Percentiles rank a stretch among this genome's conserved stretches.
Conservation (phyloP, 2,888 invertebrate species). For the Cyclophora punctaria region DNA sequence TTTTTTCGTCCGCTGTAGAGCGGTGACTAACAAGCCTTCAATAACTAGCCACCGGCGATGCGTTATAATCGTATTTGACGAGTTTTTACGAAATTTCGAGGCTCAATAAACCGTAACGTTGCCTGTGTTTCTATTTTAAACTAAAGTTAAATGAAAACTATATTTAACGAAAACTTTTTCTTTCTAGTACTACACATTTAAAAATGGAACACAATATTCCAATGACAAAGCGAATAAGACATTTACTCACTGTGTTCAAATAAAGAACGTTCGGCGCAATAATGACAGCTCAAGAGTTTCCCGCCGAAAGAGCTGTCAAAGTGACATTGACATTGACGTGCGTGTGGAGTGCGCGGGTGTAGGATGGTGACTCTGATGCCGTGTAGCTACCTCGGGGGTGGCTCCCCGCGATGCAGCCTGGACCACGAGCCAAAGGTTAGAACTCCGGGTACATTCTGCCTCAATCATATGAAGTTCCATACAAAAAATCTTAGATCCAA, state of each 20-base stretch:
- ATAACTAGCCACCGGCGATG: slow-evolving; percentile 63
- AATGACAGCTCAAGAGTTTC: slow-evolving; percentile 50
- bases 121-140: too few relatives aligned
- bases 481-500: too few relatives aligned
- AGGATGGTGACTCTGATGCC: slow-evolving; percentile 81
- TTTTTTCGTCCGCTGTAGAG: slow-evolving; percentile 45
- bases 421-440: slow-evolving; percentile 72
- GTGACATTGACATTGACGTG: slow-evolving; percentile 52
- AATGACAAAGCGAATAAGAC: too few relatives aligned
- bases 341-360: slow-evolving; percentile 41
- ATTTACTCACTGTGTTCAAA: slow-evolving; percentile 29
- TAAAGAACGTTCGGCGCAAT: slow-evolving; percentile 44
- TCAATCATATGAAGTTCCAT: slow-evolving; percentile 8
- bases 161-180: too few relatives aligned
- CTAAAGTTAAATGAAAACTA: too few relatives aligned
- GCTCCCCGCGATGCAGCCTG: slow-evolving; percentile 70
- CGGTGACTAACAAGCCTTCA: slow-evolving; percentile 65
- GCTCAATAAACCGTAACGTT: too few relatives aligned
- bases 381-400: slow-evolving; percentile 77
- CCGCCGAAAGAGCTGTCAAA: slow-evolving; percentile 59
- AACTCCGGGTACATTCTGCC: slow-evolving; percentile 11
- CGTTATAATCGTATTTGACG: slow-evolving; percentile 54
- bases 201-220: too few relatives aligned
- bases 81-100: slow-evolving; percentile 20
- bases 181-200: too few relatives aligned